Conservation (phyloP, 1,140 invertebrate genomes). For the Telenomus remus region DNA sequence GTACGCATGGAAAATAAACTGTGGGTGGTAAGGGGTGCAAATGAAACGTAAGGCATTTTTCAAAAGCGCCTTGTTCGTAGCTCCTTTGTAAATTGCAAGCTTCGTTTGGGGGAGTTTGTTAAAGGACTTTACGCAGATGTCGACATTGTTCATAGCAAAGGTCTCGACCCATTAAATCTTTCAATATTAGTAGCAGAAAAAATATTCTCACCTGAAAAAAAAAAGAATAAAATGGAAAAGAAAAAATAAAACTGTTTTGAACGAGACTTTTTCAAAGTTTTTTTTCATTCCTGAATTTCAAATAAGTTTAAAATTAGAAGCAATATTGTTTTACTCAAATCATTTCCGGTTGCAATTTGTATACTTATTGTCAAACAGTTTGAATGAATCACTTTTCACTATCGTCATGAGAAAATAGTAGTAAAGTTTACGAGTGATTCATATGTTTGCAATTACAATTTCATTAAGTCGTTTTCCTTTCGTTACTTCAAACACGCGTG, state of each 20-base stretch:
- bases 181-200: background rate
- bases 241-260: too few relatives aligned
- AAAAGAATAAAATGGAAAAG: too few relatives aligned
- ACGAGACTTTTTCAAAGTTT: too few relatives aligned
- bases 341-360: constrained; percentile 4
- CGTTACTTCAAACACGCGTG: too few relatives aligned
- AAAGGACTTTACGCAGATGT: constrained; percentile 21
- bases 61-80: constrained; percentile 21
- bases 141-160: constrained; percentile 29
- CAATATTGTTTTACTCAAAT: background rate
- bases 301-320: background rate
- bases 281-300: background rate
- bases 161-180: constrained; percentile 2
- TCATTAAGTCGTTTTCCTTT: too few relatives aligned
- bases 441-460: background rate
- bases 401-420: constrained; percentile 4
- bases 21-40: constrained; percentile 24
- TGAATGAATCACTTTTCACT: constrained; percentile 9
- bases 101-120: constrained; percentile 22
- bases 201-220: background rate
- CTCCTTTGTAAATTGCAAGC: constrained; percentile 27
- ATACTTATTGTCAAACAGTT: background rate
- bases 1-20: constrained; percentile 15
- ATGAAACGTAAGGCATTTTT: constrained; percentile 42
- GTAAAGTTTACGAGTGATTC: background rate